These are phyloP conservation scores for Calephelis virginiensis DNA, from an alignment of 1,140 invertebrate genomes.

Conservation along the genomic window DNA sequence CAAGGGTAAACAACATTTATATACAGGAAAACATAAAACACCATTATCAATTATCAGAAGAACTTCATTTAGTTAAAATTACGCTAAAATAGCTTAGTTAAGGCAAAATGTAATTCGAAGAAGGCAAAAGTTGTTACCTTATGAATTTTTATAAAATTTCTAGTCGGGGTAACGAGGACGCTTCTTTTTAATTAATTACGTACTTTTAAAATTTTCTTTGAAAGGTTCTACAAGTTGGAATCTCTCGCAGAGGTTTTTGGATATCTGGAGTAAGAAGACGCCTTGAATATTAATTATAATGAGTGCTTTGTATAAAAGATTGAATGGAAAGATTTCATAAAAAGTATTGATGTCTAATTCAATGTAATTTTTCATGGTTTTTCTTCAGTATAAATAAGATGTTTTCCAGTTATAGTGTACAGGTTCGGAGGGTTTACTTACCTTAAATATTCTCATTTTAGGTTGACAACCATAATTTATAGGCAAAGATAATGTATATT, in stretches of 20 bases:
- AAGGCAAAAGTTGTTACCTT: neutral
- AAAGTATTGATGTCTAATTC: too few species aligned
- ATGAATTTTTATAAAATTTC: conserved; percentile 1
- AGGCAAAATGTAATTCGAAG: neutral
- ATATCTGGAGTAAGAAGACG: neutral
- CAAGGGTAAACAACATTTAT: too few species aligned
- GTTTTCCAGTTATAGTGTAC: too few species aligned
- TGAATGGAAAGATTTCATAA: neutral
- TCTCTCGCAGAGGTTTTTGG: conserved; percentile 1
- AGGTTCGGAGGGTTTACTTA: too few species aligned
- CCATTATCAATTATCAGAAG: too few species aligned
- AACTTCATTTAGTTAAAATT: too few species aligned
- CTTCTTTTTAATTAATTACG: conserved; percentile 12
- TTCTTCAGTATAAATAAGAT: too few species aligned
- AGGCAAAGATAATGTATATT: too few species aligned
- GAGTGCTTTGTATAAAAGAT: neutral
- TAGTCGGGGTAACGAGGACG: neutral
- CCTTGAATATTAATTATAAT: conserved; percentile 10
- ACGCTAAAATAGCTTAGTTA: neutral
- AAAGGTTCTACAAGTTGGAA: conserved; percentile 9
- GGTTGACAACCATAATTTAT: too few species aligned
- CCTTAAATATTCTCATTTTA: too few species aligned
- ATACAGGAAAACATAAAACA: too few species aligned
- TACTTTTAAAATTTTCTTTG: conserved; percentile 13
- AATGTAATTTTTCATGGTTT: too few species aligned